phyloP scores from a whole-genome alignment of 1,140 invertebrate genomes.

The Micrasema minimum region DNA sequence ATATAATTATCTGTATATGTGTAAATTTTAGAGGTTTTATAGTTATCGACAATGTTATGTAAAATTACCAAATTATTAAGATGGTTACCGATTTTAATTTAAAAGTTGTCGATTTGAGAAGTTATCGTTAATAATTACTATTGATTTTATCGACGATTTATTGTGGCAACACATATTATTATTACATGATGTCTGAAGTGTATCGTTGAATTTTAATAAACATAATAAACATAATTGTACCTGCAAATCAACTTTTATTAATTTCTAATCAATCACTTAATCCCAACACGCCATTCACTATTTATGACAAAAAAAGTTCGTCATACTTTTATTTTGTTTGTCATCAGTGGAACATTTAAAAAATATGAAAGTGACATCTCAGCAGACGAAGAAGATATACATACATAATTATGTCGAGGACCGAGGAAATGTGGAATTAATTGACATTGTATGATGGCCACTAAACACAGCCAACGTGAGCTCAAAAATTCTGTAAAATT shows the following conservation, averaged over 20 bases:
- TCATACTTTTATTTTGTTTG: too few species aligned
- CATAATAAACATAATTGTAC: conserved; percentile 50
- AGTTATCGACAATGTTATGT: conserved; percentile 52
- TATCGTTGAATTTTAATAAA: conserved; percentile 50
- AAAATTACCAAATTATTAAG: conserved; percentile 54
- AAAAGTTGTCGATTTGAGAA: conserved; percentile 42
- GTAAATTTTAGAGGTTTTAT: conserved; percentile 53
- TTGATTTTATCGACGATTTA: conserved; percentile 33
- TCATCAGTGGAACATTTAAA: too few species aligned
- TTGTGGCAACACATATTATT: conserved; percentile 15
- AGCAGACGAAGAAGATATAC: too few species aligned
- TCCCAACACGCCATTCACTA: too few species aligned
- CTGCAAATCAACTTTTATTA: conserved; percentile 34
- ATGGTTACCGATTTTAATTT: conserved; percentile 54
- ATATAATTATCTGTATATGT: conserved; percentile 39
- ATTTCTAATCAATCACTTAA: too few species aligned
- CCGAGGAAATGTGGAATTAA: too few species aligned
- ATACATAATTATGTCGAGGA: too few species aligned
- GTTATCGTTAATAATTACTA: conserved; percentile 33
- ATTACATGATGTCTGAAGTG: conserved; percentile 37
- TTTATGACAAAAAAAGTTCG: too few species aligned
- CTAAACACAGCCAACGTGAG: too few species aligned
- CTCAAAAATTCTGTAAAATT: too few species aligned
- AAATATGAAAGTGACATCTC: too few species aligned
- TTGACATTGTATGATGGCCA: too few species aligned